A percentile compares a stretch with the other conserved stretches of the same genome.
phyloP scores from a whole-genome alignment of 2,888 invertebrate species.

The Drosophila fungiperda region DNA sequence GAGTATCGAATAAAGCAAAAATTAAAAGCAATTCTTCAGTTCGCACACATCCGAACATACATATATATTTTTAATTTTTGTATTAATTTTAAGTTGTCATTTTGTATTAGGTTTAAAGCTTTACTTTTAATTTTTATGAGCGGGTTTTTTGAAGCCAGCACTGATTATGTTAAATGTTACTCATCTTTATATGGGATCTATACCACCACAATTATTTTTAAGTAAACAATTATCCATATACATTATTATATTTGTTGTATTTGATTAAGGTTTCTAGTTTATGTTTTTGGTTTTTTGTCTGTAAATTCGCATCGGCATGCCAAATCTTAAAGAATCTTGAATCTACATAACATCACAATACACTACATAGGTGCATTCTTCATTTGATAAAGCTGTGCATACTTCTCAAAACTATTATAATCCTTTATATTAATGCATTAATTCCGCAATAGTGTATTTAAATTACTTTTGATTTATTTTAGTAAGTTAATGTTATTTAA shows the following conservation, averaged over 20 bases:
- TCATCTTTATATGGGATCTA: conserved; percentile 39
- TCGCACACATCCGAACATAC: conserved; percentile 14
- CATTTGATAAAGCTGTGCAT: not conserved
- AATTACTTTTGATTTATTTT: not conserved
- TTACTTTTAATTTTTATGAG: conserved; percentile 57
- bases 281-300: conserved; percentile 73
- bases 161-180: conserved; percentile 79
- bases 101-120: conserved; percentile 79
- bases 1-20: conserved; percentile 28
- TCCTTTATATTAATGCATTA: not conserved
- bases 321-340: not conserved
- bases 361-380: not conserved
- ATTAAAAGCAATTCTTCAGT: conserved; percentile 20
- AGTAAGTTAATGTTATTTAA: not conserved
- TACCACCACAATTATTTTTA: conserved; percentile 42
- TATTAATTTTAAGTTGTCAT: conserved; percentile 62
- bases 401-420: not conserved
- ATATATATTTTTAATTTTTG: conserved; percentile 46
- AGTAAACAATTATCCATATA: conserved; percentile 15
- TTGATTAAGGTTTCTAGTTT: conserved; percentile 61
- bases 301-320: conserved; percentile 23
- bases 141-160: conserved; percentile 65
- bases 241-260: conserved; percentile 51
- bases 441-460: not conserved
- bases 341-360: conserved; percentile 19